Base-by-base conservation (phyloP, 2,797 vertebrate species). In the Stomatorhinus walkeri region DNA sequence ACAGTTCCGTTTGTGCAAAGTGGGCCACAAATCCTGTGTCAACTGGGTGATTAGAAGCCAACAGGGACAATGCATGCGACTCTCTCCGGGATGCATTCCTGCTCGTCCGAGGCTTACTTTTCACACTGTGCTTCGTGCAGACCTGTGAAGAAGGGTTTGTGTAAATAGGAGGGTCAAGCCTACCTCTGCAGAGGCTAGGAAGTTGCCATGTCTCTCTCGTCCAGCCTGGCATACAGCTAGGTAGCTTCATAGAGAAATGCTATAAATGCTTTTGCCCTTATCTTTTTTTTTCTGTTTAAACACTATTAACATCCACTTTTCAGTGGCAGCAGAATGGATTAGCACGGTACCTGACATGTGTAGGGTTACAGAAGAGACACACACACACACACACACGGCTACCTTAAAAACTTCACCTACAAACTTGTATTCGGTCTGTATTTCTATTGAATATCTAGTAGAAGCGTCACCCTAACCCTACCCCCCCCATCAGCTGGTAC, bases 401-500 rank as follows among this genome's bases (percentile, higher is more conserved):
- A 68, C 24, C 61, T 1, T 68, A 68, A 68, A n/a, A n/a, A 46
- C 19, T 46, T 19, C 36, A 81, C 76, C 16, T 19, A 46, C 79
- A 83, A n/a, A 84, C 36, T 76, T 3, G 19, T 46, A 49, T 84
- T 24, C 43, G 12, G 43, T 22, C 46, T n/a, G 19, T 48, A 84
- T 49, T 51, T 28, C 81, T 19, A 46, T 79, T 46, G 32, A 79
- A n/a, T 79, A n/a, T n/a, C 76, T 43, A 9, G 36, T 46, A 46
- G 2, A 46, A 22, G 19, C 4, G 0, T 22, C 81, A 51, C 7
- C 81, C 22, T 51, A 22, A 84, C 1, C 9, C 43, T 4, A 2
- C 1, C 19, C 5, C 54, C 54, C 16, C 52, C 49, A 56, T n/a
- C 94, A 99, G 98, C 94, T 99, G 98, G 98, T 99, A 98, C 91